A percentile compares a stretch with the other conserved stretches of the same genome.
phyloP scores from a whole-genome alignment of 2,888 invertebrate species.

The Pheosia tremula region DNA sequence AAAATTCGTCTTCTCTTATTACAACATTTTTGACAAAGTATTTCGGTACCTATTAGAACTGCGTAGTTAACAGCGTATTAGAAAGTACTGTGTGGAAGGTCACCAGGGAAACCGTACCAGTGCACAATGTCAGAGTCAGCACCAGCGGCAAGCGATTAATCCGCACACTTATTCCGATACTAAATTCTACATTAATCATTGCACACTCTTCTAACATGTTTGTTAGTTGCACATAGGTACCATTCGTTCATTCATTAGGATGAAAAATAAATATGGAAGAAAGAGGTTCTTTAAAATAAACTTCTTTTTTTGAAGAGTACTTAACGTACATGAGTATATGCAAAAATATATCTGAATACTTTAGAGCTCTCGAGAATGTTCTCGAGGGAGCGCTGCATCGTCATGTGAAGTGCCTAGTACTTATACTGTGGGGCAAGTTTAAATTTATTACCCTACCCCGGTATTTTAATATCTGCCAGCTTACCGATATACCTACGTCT shows the following conservation, averaged over 20 bases:
- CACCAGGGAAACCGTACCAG: conserved; percentile 56
- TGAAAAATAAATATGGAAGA: too few relatives aligned
- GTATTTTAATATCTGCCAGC: conserved; percentile 28
- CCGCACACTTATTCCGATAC: conserved; percentile 25
- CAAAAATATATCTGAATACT: conserved; percentile 20
- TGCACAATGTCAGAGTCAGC: conserved; percentile 44
- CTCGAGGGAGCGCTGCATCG: conserved; percentile 23
- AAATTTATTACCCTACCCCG: conserved; percentile 32
- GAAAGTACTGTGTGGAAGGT: conserved; percentile 45
- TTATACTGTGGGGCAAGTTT: conserved; percentile 28
- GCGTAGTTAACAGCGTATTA: conserved; percentile 33
- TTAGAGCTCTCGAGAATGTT: conserved; percentile 23
- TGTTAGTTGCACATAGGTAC: too few relatives aligned
- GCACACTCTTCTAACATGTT: neutral
- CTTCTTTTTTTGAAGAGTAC: neutral
- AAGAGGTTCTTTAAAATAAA: neutral
- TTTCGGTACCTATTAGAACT: conserved; percentile 10
- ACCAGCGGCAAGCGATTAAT: conserved; percentile 50
- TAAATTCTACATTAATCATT: conserved; percentile 9
- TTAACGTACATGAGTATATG: neutral
- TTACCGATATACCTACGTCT: conserved; percentile 23
- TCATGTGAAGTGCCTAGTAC: conserved; percentile 29
- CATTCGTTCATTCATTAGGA: too few relatives aligned
- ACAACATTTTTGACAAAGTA: neutral
- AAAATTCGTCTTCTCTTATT: neutral